Evolutionary conservation across 2,888 invertebrate species (phyloP), one percentile per base, ranked within the genome.

Genomic region (Carpatolechia fugitivella): DNA sequence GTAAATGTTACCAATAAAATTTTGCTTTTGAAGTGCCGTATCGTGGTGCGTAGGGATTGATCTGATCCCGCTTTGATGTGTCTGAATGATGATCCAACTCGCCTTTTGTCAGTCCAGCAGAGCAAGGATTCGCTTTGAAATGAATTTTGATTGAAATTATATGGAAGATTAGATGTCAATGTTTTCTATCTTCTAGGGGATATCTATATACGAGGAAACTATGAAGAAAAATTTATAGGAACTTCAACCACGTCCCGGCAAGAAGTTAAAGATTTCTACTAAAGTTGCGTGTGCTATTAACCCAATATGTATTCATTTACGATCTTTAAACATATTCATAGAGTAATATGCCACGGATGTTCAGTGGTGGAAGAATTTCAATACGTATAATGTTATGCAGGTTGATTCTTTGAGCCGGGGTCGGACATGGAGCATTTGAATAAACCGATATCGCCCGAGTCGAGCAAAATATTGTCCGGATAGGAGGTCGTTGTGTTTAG

Each of bases 361-460:
- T 80, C 74, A 73, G 77, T 76, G 76, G 78, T 74, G 77, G 78
- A 85, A 82, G 83, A 86, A 85, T 88, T 87, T 87, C 85, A 87
- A 88, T 88, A 88, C 86, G 82, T 87, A 84, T 87, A 85, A 86
- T 84, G 81, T 84, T 83, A 89, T 88, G 84, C 87, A 84, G 86
- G 85, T 85, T 87, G 85, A 86, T 87, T 86, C 87, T 86, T 85
- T 82, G 86, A 85, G 86, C 79, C 66, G 75, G 86, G 87, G 82
- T 85, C 82, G 80, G 82, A 83, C 85, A 84, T 65, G 74, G 69
- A 80, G 77, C 80, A 89, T 89, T 87, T 89, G 87, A 88, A 89
- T 89, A 89, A 87, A 88, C 85, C 83, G 85, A 88, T 87, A 87
- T 80, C 78, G 74, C 68, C 74, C 78, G 66, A 79, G 77, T 76